Evolutionary conservation across 1,140 invertebrate species (phyloP).

Genomic region (Hypothenemus hampei): DNA sequence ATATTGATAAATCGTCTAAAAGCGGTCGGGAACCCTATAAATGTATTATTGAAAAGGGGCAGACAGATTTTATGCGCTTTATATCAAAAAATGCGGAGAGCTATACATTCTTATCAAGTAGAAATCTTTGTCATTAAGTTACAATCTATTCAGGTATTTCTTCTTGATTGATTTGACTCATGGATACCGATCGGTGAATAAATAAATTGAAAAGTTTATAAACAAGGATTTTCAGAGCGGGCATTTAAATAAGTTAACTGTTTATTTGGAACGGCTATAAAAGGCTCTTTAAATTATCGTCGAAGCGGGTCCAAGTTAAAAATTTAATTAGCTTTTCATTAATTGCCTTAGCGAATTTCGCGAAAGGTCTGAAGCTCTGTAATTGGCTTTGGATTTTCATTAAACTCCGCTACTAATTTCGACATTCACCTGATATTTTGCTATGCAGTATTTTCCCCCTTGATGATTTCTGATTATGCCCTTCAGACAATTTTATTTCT

Average conservation of each 20-base stretch:
- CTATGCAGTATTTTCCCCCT: constrained; percentile 14
- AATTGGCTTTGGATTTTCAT: constrained; percentile 35
- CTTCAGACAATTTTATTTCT: constrained; percentile 1
- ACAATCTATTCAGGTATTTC: no score
- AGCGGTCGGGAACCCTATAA: neutral
- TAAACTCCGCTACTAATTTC: constrained; percentile 23
- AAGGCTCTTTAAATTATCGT: constrained; percentile 16
- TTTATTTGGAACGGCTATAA: constrained; percentile 19
- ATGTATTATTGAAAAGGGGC: constrained; percentile 4
- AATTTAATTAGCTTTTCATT: constrained; percentile 35
- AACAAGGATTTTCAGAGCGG: constrained; percentile 1
- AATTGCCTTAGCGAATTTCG: constrained; percentile 32
- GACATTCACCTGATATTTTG: constrained; percentile 25
- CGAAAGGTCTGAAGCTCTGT: constrained; percentile 27
- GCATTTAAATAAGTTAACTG: constrained; percentile 17
- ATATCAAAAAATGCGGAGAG: no score
- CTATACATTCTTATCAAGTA: no score
- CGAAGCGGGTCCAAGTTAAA: constrained; percentile 19
- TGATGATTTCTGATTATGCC: constrained; percentile 13
- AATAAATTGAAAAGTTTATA: constrained; percentile 5
- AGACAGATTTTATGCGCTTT: constrained; percentile 8
- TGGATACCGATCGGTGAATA: no score
- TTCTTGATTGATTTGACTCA: no score
- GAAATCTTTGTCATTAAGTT: no score
- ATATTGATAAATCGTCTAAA: constrained; percentile 1